phyloP scores from a whole-genome alignment of 2,113 vertebrate genomes.

The Nestor notabilis region DNA sequence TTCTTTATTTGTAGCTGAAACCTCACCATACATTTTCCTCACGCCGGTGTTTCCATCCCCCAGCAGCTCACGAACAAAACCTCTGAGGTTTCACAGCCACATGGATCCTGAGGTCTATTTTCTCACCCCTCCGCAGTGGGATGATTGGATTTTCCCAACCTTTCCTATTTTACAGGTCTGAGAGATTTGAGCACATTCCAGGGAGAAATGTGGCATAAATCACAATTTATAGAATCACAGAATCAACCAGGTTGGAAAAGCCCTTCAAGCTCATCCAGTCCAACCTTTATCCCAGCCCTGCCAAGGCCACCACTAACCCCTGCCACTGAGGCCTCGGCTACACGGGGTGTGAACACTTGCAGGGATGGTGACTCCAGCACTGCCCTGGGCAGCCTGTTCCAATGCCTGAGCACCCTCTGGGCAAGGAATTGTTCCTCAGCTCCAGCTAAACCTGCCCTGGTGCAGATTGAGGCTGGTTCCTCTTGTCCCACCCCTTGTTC shows the following conservation, averaged over 20 bases:
- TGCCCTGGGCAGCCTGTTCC: too few species aligned
- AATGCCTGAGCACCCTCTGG: too few species aligned
- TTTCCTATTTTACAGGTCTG: not conserved
- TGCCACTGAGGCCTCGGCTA: too few species aligned
- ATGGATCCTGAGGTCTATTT: not conserved
- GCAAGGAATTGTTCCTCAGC: too few species aligned
- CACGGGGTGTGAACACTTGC: too few species aligned
- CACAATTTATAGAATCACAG: not conserved
- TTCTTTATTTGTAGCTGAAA: not conserved
- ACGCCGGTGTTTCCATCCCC: accelerated
- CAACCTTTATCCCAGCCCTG: not conserved
- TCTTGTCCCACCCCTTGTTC: not conserved
- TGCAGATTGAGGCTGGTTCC: too few species aligned
- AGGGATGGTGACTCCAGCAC: too few species aligned
- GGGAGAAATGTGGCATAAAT: not conserved
- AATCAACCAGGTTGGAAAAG: not conserved
- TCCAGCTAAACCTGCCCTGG: too few species aligned
- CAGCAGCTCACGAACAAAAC: not conserved
- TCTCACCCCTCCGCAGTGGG: accelerated
- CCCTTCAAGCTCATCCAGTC: not conserved
- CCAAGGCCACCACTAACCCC: not conserved
- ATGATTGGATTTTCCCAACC: not conserved
- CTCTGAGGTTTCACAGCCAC: not conserved
- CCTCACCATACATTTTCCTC: not conserved
- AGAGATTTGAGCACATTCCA: accelerated